Conservation (phyloP, 2,797 vertebrate genomes). For the Acipenser oxyrinchus region DNA sequence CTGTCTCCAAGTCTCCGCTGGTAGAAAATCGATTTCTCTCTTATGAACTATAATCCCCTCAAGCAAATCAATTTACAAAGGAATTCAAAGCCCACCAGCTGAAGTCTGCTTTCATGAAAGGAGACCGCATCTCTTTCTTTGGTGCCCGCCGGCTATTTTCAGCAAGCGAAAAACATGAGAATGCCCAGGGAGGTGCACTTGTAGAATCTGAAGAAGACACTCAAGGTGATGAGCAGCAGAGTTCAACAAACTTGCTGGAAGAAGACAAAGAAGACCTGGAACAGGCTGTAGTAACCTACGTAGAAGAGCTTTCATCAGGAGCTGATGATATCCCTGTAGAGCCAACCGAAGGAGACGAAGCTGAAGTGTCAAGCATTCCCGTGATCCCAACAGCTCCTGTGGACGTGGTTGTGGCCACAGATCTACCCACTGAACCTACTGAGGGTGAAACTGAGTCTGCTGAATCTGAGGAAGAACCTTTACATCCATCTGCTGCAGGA, state of each 20-base stretch:
- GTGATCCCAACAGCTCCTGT: too few relatives aligned
- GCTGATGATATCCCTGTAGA: not conserved
- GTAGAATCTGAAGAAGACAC: not conserved
- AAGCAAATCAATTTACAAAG: not conserved
- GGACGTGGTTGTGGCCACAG: too few relatives aligned
- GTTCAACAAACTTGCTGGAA: too few relatives aligned
- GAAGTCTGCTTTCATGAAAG: not conserved
- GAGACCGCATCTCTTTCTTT: not conserved
- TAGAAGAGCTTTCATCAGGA: too few relatives aligned
- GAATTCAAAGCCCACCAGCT: not conserved
- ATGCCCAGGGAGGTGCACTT: too few relatives aligned
- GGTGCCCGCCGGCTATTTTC: not conserved
- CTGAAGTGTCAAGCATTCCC: too few relatives aligned
- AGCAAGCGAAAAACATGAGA: not conserved
- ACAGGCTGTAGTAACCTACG: too few relatives aligned
- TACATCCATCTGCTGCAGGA: too few relatives aligned
- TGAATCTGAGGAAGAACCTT: too few relatives aligned
- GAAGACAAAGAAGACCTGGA: too few relatives aligned
- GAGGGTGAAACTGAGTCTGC: too few relatives aligned
- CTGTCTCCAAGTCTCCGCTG: not conserved
- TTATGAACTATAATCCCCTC: not conserved
- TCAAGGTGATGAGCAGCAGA: not conserved
- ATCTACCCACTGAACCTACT: too few relatives aligned
- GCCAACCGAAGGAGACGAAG: not conserved
- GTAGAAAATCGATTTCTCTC: not conserved